Evolutionary conservation across 2,797 vertebrate genomes (phyloP).

Genomic region (Sarcophilus harrisii): DNA sequence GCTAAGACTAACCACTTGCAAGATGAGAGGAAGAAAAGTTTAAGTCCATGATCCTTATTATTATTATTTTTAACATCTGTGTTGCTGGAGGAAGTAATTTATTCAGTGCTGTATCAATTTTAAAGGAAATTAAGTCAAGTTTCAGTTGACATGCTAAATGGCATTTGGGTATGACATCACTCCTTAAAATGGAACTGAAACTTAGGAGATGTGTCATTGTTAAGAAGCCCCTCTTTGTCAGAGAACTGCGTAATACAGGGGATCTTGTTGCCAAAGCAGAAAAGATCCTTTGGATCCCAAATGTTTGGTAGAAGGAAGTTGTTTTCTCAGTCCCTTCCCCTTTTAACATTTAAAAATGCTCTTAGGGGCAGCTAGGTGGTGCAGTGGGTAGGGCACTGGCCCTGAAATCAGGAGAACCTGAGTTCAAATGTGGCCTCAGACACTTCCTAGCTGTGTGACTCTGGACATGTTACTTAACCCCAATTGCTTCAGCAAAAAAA

Average conservation of each 20-base stretch:
- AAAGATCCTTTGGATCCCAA: background rate
- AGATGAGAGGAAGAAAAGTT: background rate
- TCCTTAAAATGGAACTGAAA: background rate
- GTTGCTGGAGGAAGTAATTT: background rate
- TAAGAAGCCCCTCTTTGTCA: background rate
- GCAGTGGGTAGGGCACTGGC: no score
- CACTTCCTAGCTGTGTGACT: no score
- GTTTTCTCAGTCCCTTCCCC: background rate
- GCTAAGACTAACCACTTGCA: no score
- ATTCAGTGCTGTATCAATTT: background rate
- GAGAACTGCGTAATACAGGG: no score
- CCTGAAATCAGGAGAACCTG: no score
- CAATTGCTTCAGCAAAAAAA: no score
- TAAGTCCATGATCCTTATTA: background rate
- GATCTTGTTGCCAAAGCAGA: background rate
- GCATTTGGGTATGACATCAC: background rate
- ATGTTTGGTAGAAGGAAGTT: background rate
- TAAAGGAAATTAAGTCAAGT: background rate
- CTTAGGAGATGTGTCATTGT: background rate
- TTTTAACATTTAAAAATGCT: background rate
- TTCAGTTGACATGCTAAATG: background rate
- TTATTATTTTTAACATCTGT: background rate
- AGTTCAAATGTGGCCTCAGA: no score
- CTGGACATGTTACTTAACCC: no score
- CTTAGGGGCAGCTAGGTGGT: background rate